These are phyloP conservation scores for Gymnoscopelus microlampas DNA, from an alignment of 2,797 vertebrate genomes.

Conservation along the genomic window DNA sequence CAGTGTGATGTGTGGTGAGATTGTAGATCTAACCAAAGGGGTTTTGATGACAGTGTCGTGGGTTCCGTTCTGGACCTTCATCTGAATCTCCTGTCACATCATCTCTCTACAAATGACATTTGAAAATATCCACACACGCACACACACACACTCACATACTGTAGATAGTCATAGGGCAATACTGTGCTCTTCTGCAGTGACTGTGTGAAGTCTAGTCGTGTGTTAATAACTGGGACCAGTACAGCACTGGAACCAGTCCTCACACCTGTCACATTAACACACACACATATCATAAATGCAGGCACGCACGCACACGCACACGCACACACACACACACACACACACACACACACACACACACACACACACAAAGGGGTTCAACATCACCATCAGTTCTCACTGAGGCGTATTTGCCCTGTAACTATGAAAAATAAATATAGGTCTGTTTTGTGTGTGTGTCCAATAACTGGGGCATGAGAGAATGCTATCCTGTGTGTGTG, in stretches of 20 bases:
- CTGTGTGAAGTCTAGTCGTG: slow-evolving; percentile 20
- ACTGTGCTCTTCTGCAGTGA: not conserved
- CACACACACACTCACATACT: too few species aligned
- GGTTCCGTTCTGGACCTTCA: too few species aligned
- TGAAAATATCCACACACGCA: too few species aligned
- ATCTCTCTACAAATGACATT: too few species aligned
- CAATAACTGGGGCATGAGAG: too few species aligned
- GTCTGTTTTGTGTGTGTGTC: slow-evolving; percentile 60
- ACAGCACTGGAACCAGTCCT: slow-evolving; percentile 51
- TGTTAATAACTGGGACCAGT: slow-evolving; percentile 44
- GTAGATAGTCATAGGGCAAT: not conserved
- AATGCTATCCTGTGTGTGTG: too few species aligned
- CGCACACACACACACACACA: slow-evolving; percentile 2
- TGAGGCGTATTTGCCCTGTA: slow-evolving; percentile 73
- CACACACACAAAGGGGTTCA: slow-evolving; percentile 31
- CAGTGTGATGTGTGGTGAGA: too few species aligned
- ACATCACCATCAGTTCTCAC: slow-evolving; percentile 60
- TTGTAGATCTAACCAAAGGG: too few species aligned
- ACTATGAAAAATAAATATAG: slow-evolving; percentile 77
- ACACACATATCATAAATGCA: slow-evolving; percentile 10
- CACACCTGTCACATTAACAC: slow-evolving; percentile 49
- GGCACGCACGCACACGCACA: slow-evolving; percentile 20
- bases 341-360: slow-evolving; percentile 24
- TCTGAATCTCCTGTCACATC: too few species aligned
- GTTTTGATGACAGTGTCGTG: too few species aligned